Base-by-base conservation (phyloP, 37 sponge, comb jelly and placozoan genomes). In the Corticium candelabrum region DNA sequence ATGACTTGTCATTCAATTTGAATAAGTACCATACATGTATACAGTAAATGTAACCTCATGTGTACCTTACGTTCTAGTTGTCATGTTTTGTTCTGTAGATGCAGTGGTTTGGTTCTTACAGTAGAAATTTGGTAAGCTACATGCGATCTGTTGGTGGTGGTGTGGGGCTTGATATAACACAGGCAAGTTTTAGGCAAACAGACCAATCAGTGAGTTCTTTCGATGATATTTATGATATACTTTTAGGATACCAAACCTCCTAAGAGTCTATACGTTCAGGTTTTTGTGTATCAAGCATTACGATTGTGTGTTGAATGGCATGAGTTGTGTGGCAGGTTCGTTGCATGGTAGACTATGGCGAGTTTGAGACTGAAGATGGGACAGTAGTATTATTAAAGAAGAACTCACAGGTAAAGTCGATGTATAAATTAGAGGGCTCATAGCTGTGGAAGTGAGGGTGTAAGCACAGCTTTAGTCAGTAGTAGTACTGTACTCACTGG, bases 351-450 rank as follows among this genome's bases (percentile, higher is more conserved):
- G 93, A 95, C 78, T 89, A 92, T 76, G 96, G 96, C 15, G 96
- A 95, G 67, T 83, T 92, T 67, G 93, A 87, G 81, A 95, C 89
- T 30, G 96, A 95, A 29, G 90, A 92, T 78, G 96, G 96, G 2
- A 83, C 84, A 3, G 77, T 87, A 0, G 75, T 95, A 0, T 87
- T 86, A 68, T 75, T 95, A 68, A 83, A 71, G 43, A 92, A 87
- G 74, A 87, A 83, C 57, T 88, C 84, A 38, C 93, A 92, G 68
- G 77, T 76, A 76, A 70, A 15, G 11, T 43, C 11, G 11, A 4
- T 43, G 73, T 30, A 29, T 7, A 15, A 70, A 4, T 4, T 70
- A 29, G 5, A 70, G 7, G 36, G 73, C 5, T 43, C 56, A 43
- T 71, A 71, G 7, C 74, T 71, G n/a, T 71, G 36, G 7, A 27